A percentile compares a stretch with the other conserved stretches of the same genome.
Conservation (phyloP, 2,113 vertebrate species). For the Podiceps cristatus region DNA sequence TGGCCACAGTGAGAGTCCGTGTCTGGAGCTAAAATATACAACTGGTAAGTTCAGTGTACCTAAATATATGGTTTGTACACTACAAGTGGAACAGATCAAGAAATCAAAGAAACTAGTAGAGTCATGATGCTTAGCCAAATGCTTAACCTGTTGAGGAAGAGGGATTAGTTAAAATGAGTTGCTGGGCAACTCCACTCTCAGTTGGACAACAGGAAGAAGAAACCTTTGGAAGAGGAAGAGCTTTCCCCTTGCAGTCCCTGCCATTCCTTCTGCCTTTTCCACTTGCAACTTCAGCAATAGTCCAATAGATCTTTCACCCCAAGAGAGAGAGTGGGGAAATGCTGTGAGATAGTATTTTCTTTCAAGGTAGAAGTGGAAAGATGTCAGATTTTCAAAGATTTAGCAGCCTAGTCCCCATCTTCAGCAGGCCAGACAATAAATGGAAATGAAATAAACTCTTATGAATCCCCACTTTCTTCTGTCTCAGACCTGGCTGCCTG, state of each 20-base stretch:
- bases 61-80: rapidly evolving
- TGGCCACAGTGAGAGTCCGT: not conserved
- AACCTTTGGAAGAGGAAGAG: not conserved
- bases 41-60: not conserved
- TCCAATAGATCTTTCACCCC: not conserved
- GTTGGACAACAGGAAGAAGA: not conserved
- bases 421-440: not conserved
- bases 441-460: not conserved
- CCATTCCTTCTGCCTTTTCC: not conserved
- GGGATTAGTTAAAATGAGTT: not conserved
- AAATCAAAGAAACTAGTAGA: not conserved
- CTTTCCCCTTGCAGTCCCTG: not conserved
- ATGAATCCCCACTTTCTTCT: not conserved
- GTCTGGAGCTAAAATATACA: not conserved
- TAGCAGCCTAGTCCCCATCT: not conserved
- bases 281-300: not conserved
- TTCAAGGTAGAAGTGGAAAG: not conserved
- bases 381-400: not conserved
- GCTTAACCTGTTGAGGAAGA: not conserved
- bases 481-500: not conserved
- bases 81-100: not conserved
- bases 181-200: not conserved
- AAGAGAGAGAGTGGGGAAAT: not conserved
- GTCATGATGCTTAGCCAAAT: not conserved
- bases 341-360: not conserved